phyloP scores from a whole-genome alignment of 2,113 vertebrate genomes.

The Hiodon alosoides region DNA sequence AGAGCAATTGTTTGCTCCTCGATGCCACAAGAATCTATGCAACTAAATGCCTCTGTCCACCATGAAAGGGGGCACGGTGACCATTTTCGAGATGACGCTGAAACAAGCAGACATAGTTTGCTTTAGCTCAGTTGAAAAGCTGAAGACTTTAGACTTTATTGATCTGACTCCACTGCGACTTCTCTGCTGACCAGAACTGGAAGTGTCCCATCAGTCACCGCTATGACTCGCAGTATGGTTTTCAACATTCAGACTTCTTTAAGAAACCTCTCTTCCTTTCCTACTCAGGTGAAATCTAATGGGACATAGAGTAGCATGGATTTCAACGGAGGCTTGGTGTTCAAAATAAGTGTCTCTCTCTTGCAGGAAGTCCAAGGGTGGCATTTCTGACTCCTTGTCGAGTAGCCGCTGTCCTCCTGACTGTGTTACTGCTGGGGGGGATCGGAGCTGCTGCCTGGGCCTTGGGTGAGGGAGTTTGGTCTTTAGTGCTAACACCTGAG shows the following conservation, averaged over 20 bases:
- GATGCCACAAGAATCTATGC: background rate
- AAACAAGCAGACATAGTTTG: slow-evolving; percentile 41
- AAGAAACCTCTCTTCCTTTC: no score
- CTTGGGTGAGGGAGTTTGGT: slow-evolving; percentile 53
- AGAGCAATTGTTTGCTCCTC: no score
- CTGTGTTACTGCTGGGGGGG: slow-evolving; percentile 57
- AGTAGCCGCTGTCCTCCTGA: slow-evolving; percentile 49
- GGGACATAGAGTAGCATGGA: background rate
- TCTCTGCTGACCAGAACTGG: slow-evolving; percentile 6
- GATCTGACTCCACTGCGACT: slow-evolving; percentile 50
- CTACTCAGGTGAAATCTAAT: background rate
- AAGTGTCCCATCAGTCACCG: no score
- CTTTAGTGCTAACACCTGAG: background rate
- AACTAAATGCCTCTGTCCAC: slow-evolving; percentile 7
- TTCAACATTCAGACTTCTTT: no score
- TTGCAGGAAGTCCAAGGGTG: slow-evolving; percentile 57
- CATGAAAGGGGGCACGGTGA: slow-evolving; percentile 28
- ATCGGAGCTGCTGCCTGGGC: slow-evolving; percentile 65
- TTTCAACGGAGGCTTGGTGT: background rate
- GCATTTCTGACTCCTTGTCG: slow-evolving; percentile 60
- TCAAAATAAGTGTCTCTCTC: slow-evolving; percentile 15
- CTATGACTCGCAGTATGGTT: no score
- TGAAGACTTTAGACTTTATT: slow-evolving; percentile 65
- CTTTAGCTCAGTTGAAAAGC: slow-evolving; percentile 50
- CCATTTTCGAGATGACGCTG: slow-evolving; percentile 27